Base-by-base conservation (phyloP, 1,140 invertebrate species). In the Eriocheir sinensis region DNA sequence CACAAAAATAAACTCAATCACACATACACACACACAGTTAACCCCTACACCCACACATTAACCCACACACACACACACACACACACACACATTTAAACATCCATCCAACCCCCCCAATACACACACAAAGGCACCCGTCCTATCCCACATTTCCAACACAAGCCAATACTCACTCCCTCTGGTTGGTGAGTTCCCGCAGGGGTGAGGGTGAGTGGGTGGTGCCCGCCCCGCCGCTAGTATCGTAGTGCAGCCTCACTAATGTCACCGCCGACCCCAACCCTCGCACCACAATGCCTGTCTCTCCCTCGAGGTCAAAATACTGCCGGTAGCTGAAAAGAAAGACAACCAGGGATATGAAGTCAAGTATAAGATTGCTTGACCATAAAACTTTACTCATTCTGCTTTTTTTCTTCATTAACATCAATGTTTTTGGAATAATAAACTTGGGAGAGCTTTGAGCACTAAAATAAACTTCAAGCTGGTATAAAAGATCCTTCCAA, bases 301-400 rank as follows among this genome's bases (percentile, higher is more conserved):
- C 99, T 3, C 99, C 99, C 97, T 99, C 99, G 85, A 99, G 96
- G 97, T 99, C 99, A 97, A 99, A 99, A 97, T 98, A 99, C 97
- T 99, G 99, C 86, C 98, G 97, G 97, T 99, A 99, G 0, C 98
- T 98, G 96, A 9, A 95, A 95, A 91, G 79, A 95, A 92, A 44
- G 30, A 30, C 53, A 38, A n/a, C 48, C 60, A 17, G 12, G 8
- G 12, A 72, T 21, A n/a, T n/a, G n/a, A n/a, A n/a, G n/a, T n/a
- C n/a, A n/a, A n/a, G n/a, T n/a, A n/a, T n/a, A n/a, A n/a, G n/a
- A n/a, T n/a, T n/a, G n/a, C n/a, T n/a, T n/a, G n/a, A n/a, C n/a
- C n/a, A n/a, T n/a, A n/a, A n/a, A n/a, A n/a, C n/a, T n/a, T n/a
- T n/a, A n/a, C n/a, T n/a, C n/a, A n/a, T n/a, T n/a, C n/a, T n/a